Percentiles rank a stretch among this genome's conserved stretches.
phyloP scores from a whole-genome alignment of 2,888 invertebrate genomes.

The Archips crataeganus region DNA sequence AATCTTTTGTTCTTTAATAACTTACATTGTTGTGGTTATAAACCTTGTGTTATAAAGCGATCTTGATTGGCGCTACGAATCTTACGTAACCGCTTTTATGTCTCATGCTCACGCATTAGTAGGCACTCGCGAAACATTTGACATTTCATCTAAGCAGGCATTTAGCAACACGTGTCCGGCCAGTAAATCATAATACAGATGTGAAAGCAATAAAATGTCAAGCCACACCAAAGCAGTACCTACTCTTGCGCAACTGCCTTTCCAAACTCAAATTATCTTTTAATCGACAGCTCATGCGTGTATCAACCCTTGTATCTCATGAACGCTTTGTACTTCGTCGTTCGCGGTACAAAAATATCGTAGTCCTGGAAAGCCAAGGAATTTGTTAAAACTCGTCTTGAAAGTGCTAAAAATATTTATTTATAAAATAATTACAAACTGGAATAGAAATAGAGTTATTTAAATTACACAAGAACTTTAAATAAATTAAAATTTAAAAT shows the following conservation, averaged over 20 bases:
- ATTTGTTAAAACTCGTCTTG: too few species aligned
- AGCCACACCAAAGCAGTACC: constrained; percentile 16
- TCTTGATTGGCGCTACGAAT: neutral
- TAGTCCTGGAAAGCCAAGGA: too few species aligned
- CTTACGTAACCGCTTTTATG: constrained; percentile 3
- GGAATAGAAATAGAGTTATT: too few species aligned
- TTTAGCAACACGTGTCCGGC: constrained; percentile 25
- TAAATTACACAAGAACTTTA: too few species aligned
- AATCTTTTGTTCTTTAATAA: constrained; percentile 3
- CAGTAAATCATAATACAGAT: constrained; percentile 29
- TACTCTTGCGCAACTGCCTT: constrained; percentile 38
- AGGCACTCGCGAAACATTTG: constrained; percentile 13
- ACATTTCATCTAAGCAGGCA: constrained; percentile 21
- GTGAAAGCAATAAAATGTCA: constrained; percentile 43
- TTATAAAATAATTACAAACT: too few species aligned
- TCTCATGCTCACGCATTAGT: constrained; percentile 4
- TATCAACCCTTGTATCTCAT: neutral
- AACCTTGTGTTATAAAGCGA: neutral
- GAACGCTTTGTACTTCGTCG: neutral
- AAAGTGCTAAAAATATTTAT: too few species aligned
- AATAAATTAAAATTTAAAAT: too few species aligned
- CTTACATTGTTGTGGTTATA: constrained; percentile 5
- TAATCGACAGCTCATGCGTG: constrained; percentile 7
- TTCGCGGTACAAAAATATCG: too few species aligned
- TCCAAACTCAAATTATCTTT: constrained; percentile 34